Evolutionary conservation across 2,888 invertebrate genomes (phyloP), one percentile per base, ranked within the genome.

Genomic region (Andrena haemorrhoa): DNA sequence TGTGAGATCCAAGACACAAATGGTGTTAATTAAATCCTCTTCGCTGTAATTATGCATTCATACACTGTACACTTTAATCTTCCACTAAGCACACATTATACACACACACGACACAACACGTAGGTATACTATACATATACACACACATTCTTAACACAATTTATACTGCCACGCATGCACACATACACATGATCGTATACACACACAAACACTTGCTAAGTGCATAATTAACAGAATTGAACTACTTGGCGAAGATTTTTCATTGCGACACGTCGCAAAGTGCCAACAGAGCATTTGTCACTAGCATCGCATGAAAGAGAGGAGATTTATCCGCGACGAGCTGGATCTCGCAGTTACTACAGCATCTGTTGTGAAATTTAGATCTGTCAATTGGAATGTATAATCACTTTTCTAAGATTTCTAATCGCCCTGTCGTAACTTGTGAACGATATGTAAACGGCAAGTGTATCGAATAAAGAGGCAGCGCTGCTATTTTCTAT

Each of bases 401-500:
- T 69, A 60, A 75, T 49, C 20, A 7, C 35, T 76, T 75, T 82
- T 71, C 33, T 75, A 82, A 61, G 41, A 69, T 68, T 75, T 74
- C 8, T 82, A 75, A 78, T 47, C 58, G 10, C 68, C 16, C 49
- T 26, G 31, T 58, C 41, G 49, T n/a, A 33, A 75, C 53, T 69
- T 56, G 41, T 31, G 73, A 64, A 58, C 64, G 51, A 69, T 51
- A 58, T 68, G 51, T 81, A 63, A 70, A 63, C 65, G 47, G 71
- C 31, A 71, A 78, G 20, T 84, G 75, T 85, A 75, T 64, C 60
- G 58, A 82, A 87, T 84, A 84, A 82, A 84, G 70, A 80, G 31
- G 72, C 86, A 70, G 60, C 71, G 69, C 78, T 86, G 82, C 65
- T 82, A 86, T 86, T 80, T 88, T 88, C 53, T 85, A 85, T 75